These are phyloP conservation scores for Microchrysa polita DNA, from an alignment of 2,888 invertebrate genomes.

Conservation along the genomic window DNA sequence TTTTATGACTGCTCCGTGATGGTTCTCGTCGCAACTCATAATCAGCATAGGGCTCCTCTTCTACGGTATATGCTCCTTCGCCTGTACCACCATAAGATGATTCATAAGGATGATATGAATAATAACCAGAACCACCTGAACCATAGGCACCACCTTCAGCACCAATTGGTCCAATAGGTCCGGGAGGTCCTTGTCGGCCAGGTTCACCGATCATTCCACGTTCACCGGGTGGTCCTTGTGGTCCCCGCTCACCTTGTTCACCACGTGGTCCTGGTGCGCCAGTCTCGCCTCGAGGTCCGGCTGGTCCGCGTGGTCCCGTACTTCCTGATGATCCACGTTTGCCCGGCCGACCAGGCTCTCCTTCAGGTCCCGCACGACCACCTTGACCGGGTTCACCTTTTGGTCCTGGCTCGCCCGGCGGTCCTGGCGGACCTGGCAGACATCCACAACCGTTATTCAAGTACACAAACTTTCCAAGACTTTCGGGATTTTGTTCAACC, in stretches of 20 bases:
- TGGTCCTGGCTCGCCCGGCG: slow-evolving; percentile 75
- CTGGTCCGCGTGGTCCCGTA: slow-evolving; percentile 70
- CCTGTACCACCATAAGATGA: not conserved
- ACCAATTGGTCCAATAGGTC: slow-evolving; percentile 64
- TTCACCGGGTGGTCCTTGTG: slow-evolving; percentile 66
- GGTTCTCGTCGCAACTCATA: not conserved
- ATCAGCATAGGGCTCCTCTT: not conserved
- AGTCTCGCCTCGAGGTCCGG: slow-evolving; percentile 41
- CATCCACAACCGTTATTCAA: slow-evolving; percentile 66
- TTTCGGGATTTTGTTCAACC: not conserved
- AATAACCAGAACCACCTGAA: too few species aligned
- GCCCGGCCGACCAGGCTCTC: slow-evolving; percentile 40
- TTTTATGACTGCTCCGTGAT: not conserved
- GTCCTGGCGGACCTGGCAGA: slow-evolving; percentile 67
- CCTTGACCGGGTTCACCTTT: slow-evolving; percentile 77
- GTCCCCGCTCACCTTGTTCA: slow-evolving; percentile 70
- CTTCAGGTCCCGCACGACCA: slow-evolving; percentile 69
- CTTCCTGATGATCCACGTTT: slow-evolving; percentile 67
- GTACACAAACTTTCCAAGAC: not conserved
- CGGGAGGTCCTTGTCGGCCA: slow-evolving; percentile 74
- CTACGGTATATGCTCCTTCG: not conserved
- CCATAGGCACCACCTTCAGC: slow-evolving; percentile 6
- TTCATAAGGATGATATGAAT: not conserved
- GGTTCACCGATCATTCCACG: slow-evolving; percentile 70
- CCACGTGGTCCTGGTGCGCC: slow-evolving; percentile 65